Base-by-base conservation (phyloP, 2,797 vertebrate genomes). In the Sternotherus odoratus region DNA sequence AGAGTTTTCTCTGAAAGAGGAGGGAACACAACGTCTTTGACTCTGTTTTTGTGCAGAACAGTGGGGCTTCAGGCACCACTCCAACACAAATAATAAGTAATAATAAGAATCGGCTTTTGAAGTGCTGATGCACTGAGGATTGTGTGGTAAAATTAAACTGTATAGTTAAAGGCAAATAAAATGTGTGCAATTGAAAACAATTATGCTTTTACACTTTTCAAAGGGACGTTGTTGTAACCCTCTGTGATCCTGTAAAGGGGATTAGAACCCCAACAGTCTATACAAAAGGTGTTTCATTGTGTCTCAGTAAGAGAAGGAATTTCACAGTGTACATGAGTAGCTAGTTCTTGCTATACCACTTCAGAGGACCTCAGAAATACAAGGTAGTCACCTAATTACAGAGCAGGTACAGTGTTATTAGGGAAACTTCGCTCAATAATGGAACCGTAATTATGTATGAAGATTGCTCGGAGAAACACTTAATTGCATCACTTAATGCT, bases 321-420 rank as follows among this genome's bases (percentile, higher is more conserved):
- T 95, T 89, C 72, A 49, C 72, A 87, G 80, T 66, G 87, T 63
- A 10, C 4, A 0, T 0, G 48, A 87, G 86, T 77, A 82, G 46
- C 75, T 92, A 85, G 82, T 88, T 95, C 96, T 89, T 87, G 89
- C 83, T 91, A 78, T 79, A 94, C 86, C 87, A 82, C 86, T 93
- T 6, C 0, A 60, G 85, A 84, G 86, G 56, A 91, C 91, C 77
- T 89, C 77, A 96, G 91, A 94, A 96, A 92, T 51, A 92, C 63
- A 77, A 92, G 85, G 94, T 87, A 96, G 89, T 95, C 96, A 97
- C 92, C 91, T 97, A 97, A 97, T 97, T 97, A 92, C 93, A 96
- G 95, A 95, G 94, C 91, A 89, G 54, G 89, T 95, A 94, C 92
- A 96, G 92, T 92, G 91, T 95, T 94, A 97, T 96, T 97, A 96